Conservation (phyloP, 2,888 invertebrate species). For the Patella depressa region DNA sequence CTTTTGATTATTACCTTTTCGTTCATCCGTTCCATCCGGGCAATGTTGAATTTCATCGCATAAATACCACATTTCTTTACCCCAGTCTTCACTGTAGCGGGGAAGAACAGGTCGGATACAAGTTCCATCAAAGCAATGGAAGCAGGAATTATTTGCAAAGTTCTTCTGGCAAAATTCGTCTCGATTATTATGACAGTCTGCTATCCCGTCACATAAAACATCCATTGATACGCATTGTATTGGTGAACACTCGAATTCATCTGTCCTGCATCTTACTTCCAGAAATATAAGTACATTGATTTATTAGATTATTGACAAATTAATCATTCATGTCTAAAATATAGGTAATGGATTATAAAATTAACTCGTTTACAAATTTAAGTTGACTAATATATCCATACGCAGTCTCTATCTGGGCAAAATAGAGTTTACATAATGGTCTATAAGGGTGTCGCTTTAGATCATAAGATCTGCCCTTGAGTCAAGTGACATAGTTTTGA, state of each 20-base stretch:
- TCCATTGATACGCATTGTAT: conserved; percentile 46
- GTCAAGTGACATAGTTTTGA: no score
- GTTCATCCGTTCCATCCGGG: conserved; percentile 50
- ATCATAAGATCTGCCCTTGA: no score
- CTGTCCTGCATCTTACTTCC: conserved; percentile 38
- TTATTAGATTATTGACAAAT: not conserved
- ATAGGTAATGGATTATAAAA: no score
- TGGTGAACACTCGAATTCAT: conserved; percentile 47
- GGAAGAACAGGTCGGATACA: conserved; percentile 48
- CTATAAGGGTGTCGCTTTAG: no score
- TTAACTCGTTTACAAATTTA: no score
- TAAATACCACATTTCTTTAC: conserved; percentile 48
- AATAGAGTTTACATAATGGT: no score
- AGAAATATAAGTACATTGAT: not conserved
- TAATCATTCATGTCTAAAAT: no score
- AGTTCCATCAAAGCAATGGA: conserved; percentile 48
- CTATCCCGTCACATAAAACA: conserved; percentile 42
- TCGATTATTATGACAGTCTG: conserved; percentile 47
- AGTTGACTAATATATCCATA: no score
- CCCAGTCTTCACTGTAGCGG: conserved; percentile 40
- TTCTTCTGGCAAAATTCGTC: conserved; percentile 48
- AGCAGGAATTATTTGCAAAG: conserved; percentile 36
- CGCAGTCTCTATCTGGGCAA: no score
- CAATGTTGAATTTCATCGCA: conserved; percentile 52
- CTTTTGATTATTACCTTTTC: conserved; percentile 35